Evolutionary conservation across 1,140 invertebrate genomes (phyloP), one percentile per base, ranked within the genome.

Genomic region (Drosophila sp.): DNA sequence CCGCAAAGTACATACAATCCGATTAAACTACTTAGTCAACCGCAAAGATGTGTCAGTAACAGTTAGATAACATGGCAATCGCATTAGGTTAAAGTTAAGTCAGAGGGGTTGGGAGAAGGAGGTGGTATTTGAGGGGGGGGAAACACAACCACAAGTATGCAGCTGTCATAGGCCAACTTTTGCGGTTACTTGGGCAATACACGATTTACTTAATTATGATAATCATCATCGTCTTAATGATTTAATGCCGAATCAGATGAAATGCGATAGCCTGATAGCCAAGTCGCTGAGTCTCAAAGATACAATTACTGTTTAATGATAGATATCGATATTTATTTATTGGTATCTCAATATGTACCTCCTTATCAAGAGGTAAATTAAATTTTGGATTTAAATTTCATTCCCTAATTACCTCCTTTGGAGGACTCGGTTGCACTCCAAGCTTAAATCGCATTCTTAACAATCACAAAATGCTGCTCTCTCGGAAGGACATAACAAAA

Each of bases 81-180:
- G 60, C 33, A 67, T 77, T 71, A 65, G 57, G 64, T 44, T 35
- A 58, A 72, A 41, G 30, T 32, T 65, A 61, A 66, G 17, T 23
- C 6, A 6, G 60, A 64, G 65, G 47, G 25, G 56, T 38, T 1
- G 23, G 17, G 38, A 1, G 44, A 5, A 23, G 57, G 54, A 47
- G 44, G 23, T 35, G 60, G 61, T 54, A 29, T 40, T 17, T 17
- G 17, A 17, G 17, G 58, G 64, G 44, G 2, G 17, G 6, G 23
- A 5, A 23, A 47, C 23, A 27, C 63, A 70, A 62, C 83, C 79
- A 82, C 83, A 86, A 76, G 66, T 63, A 82, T 87, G 75, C 69
- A 70, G 67, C 61, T 69, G 64, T 69, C 66, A 76, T 47, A 61
- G 60, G 54, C 41, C 30, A 38, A 5, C 35, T 4, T 38, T 64